A percentile compares a stretch with the other conserved stretches of the same genome.
These are phyloP conservation scores for Oostethus manadensis DNA, from an alignment of 2,113 vertebrate genomes.

Conservation along the genomic window DNA sequence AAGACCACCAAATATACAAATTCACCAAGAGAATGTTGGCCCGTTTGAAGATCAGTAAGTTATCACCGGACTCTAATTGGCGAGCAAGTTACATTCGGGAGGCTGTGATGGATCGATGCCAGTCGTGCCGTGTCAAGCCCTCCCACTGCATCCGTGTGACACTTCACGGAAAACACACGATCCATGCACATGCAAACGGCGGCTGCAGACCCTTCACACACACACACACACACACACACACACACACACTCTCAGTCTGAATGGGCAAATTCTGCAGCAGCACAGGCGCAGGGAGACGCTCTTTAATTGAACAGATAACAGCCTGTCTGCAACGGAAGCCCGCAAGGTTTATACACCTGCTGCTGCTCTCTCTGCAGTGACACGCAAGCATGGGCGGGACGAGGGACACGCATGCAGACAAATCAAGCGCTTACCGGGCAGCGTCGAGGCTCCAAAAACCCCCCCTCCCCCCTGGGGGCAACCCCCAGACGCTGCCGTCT, in stretches of 20 bases:
- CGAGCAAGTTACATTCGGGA: not conserved
- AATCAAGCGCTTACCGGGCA: slow-evolving; percentile 51
- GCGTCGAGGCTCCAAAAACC: slow-evolving; percentile 42
- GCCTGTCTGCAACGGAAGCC: slow-evolving; percentile 55
- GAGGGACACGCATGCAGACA: slow-evolving; percentile 29
- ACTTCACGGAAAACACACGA: slow-evolving; percentile 12
- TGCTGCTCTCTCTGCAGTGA: slow-evolving; percentile 47
- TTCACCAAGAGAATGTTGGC: not conserved
- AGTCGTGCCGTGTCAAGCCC: slow-evolving; percentile 1
- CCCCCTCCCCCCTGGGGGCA: slow-evolving; percentile 22
- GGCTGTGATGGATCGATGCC: slow-evolving; percentile 18
- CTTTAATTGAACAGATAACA: slow-evolving; percentile 57
- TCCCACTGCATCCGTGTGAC: slow-evolving; percentile 9
- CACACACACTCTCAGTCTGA: slow-evolving; percentile 15
- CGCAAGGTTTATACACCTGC: slow-evolving; percentile 40
- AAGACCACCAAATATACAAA: not conserved
- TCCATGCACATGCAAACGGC: slow-evolving; percentile 2
- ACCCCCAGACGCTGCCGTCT: slow-evolving; percentile 26
- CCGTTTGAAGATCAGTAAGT: not conserved
- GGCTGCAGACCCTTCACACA: not conserved
- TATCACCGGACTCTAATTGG: no score
- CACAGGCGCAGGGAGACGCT: slow-evolving; percentile 19
- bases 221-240: slow-evolving; percentile 8
- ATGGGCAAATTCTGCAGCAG: slow-evolving; percentile 41
- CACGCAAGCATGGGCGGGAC: slow-evolving; percentile 37